These are phyloP conservation scores for Schizothorax lantsangensis DNA, from an alignment of 2,797 vertebrate species.

Conservation along the genomic window DNA sequence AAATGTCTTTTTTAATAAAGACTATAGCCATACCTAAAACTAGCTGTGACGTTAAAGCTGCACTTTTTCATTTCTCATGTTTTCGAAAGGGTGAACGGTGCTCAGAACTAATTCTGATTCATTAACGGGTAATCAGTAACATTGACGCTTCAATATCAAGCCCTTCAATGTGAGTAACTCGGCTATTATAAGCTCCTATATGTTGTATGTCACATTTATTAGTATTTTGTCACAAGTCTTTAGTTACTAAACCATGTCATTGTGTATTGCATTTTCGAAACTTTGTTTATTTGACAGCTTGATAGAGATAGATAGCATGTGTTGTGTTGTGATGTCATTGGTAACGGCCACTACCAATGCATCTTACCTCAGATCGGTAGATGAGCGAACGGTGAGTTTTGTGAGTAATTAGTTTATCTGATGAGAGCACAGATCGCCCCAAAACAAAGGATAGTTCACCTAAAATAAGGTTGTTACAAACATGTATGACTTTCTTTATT, in stretches of 20 bases:
- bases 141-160: slow-evolving; percentile 21
- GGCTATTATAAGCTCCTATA: slow-evolving; percentile 15
- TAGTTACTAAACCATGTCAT: slow-evolving; percentile 10
- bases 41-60: slow-evolving; percentile 45
- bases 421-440: slow-evolving; percentile 34
- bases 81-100: slow-evolving; percentile 22
- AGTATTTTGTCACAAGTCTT: neutral
- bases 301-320: slow-evolving; percentile 9
- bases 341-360: slow-evolving; percentile 54
- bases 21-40: slow-evolving; percentile 58
- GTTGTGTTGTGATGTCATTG: slow-evolving; percentile 43
- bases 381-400: slow-evolving; percentile 9
- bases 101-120: slow-evolving; percentile 30
- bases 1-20: slow-evolving; percentile 28
- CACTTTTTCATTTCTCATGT: slow-evolving; percentile 36
- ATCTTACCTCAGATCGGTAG: slow-evolving; percentile 38
- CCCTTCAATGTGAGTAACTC: slow-evolving; percentile 4
- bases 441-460: slow-evolving; percentile 10
- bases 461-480: neutral
- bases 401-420: neutral
- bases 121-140: slow-evolving; percentile 9
- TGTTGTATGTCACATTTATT: slow-evolving; percentile 25
- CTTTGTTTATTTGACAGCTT: slow-evolving; percentile 1
- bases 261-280: slow-evolving; percentile 40
- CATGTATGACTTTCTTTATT: neutral